These are phyloP conservation scores for Craseonycteris thonglongyai DNA, from an alignment of 2,113 vertebrate genomes.

Conservation along the genomic window DNA sequence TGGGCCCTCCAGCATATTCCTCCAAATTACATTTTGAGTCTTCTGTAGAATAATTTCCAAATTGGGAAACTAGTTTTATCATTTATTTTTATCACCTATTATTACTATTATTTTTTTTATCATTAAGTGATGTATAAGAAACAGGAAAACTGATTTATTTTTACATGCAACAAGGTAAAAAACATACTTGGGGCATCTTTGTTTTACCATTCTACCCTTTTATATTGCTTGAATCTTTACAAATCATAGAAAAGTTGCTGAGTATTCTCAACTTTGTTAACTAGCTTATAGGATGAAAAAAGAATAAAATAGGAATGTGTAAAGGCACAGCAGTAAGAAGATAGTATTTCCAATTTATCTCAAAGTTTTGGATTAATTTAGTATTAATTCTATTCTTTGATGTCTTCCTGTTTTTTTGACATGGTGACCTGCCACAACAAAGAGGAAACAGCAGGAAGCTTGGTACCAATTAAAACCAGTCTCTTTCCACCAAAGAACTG, in stretches of 20 bases:
- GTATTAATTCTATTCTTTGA: constrained; percentile 1
- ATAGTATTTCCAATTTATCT: background rate
- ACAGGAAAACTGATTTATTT: background rate
- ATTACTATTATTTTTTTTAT: background rate
- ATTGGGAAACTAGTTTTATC: background rate
- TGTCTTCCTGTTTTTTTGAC: constrained; percentile 34
- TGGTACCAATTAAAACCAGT: constrained; percentile 39
- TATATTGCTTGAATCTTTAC: background rate
- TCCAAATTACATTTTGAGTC: background rate
- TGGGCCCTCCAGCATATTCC: background rate
- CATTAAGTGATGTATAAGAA: background rate
- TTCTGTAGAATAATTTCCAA: background rate
- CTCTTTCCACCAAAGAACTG: background rate
- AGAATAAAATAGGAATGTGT: background rate
- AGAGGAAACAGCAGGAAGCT: constrained; percentile 41
- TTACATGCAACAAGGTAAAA: background rate
- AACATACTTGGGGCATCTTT: background rate
- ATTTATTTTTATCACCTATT: background rate
- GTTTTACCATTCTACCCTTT: background rate
- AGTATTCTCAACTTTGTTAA: background rate
- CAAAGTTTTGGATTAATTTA: constrained; percentile 4
- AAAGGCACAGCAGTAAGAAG: background rate
- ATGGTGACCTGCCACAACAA: constrained; percentile 9
- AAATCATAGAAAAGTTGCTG: background rate
- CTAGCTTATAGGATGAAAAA: background rate